Evolutionary conservation across 2,888 invertebrate genomes (phyloP).

Genomic region (Trichopoda pennipes): DNA sequence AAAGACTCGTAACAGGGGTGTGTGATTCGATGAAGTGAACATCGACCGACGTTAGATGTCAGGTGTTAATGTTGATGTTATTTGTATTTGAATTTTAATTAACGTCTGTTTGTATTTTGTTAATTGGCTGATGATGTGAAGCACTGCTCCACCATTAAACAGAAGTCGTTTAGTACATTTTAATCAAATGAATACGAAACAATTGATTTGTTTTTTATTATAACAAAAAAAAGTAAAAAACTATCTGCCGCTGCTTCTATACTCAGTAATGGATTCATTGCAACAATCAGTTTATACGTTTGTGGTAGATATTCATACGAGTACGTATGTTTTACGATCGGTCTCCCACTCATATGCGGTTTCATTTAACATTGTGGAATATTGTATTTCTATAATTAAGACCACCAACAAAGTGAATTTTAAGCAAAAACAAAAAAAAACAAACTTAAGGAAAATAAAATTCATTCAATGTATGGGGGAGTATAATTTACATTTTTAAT

Average conservation of each 20-base stretch:
- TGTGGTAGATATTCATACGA: constrained; percentile 10
- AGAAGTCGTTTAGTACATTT: neutral
- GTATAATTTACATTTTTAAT: constrained; percentile 28
- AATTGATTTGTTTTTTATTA: constrained; percentile 47
- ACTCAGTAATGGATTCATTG: neutral
- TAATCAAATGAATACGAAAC: neutral
- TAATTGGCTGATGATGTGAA: constrained; percentile 26
- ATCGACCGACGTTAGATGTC: constrained; percentile 38
- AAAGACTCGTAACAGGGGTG: constrained; percentile 23
- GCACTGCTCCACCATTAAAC: constrained; percentile 1
- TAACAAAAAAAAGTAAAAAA: neutral
- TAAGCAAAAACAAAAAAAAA: constrained; percentile 1
- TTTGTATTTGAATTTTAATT: constrained; percentile 1
- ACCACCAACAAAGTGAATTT: constrained; percentile 50
- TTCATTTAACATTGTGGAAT: constrained; percentile 8
- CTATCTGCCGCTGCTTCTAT: neutral
- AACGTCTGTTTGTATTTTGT: constrained; percentile 12
- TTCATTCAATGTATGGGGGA: neutral
- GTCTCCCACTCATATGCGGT: constrained; percentile 29
- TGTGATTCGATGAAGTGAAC: neutral
- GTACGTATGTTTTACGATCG: neutral
- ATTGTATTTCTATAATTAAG: constrained; percentile 50
- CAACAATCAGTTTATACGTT: constrained; percentile 9
- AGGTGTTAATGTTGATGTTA: constrained; percentile 43
- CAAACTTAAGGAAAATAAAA: neutral